These are phyloP conservation scores for Tachina fera DNA, from an alignment of 2,888 invertebrate genomes.

Conservation along the genomic window DNA sequence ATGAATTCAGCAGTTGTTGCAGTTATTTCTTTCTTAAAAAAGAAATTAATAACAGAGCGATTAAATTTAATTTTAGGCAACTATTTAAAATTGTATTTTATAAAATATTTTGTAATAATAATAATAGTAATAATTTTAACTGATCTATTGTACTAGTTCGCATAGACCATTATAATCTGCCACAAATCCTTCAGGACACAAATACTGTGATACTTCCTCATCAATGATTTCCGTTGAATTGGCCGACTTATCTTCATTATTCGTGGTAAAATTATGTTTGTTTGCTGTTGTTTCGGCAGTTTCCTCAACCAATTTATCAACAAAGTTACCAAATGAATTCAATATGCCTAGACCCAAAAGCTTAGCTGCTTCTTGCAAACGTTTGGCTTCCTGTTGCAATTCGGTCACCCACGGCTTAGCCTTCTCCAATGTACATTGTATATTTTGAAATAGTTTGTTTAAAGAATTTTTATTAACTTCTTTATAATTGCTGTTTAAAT, in stretches of 20 bases:
- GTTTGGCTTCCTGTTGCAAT: slow-evolving; percentile 79
- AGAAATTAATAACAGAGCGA: no score
- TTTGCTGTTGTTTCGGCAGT: not conserved
- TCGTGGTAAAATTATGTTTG: not conserved
- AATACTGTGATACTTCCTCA: slow-evolving; percentile 51
- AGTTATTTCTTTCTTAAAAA: no score
- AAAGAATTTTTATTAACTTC: slow-evolving; percentile 74
- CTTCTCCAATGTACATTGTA: slow-evolving; percentile 79
- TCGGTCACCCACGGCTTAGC: slow-evolving; percentile 80
- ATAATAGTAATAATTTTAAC: not conserved
- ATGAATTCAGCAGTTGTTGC: no score
- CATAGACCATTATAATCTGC: slow-evolving; percentile 73
- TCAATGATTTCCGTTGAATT: slow-evolving; percentile 36
- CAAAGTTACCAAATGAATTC: slow-evolving; percentile 75
- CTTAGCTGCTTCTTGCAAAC: slow-evolving; percentile 78
- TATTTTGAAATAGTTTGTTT: slow-evolving; percentile 77
- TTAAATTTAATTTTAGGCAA: no score
- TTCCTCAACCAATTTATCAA: slow-evolving; percentile 73
- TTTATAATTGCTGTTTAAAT: slow-evolving; percentile 13
- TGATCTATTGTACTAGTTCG: slow-evolving; percentile 63
- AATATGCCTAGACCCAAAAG: slow-evolving; percentile 77
- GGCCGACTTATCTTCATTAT: not conserved
- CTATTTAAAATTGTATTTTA: no score
- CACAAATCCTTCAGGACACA: slow-evolving; percentile 73
- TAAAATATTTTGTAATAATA: no score